A percentile compares a stretch with the other conserved stretches of the same genome.
Conservation (phyloP, 2,113 vertebrate genomes). For the Takifugu flavidus region DNA sequence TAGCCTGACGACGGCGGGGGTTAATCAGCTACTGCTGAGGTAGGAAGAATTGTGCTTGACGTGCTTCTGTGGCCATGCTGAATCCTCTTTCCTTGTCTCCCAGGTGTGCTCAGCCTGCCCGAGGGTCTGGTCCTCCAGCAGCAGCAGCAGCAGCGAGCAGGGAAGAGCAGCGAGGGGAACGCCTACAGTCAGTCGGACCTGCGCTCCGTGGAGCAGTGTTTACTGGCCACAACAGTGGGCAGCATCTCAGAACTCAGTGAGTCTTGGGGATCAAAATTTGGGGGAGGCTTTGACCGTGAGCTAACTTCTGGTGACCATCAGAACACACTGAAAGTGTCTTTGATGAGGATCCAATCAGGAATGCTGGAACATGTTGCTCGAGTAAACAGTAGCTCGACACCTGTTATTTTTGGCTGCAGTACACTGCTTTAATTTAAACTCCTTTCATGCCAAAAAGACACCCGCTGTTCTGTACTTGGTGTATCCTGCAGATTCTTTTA, state of each 20-base stretch:
- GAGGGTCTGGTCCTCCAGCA: conserved; percentile 90
- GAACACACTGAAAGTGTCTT: background rate
- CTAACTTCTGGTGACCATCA: background rate
- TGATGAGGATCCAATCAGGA: background rate
- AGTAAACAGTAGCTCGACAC: background rate
- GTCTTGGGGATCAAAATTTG: conserved; percentile 43
- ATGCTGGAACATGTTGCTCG: background rate
- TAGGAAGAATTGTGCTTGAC: conserved; percentile 32
- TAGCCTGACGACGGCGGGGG: too few species aligned
- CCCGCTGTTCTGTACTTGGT: background rate
- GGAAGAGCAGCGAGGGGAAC: conserved; percentile 83
- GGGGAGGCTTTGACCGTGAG: background rate
- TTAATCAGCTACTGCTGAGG: too few species aligned
- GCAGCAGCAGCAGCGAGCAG: conserved; percentile 83
- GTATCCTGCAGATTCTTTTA: conserved; percentile 15
- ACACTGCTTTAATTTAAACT: conserved; percentile 9
- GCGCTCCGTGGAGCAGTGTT: conserved; percentile 90
- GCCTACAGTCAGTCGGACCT: conserved; percentile 93
- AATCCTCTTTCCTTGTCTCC: conserved; percentile 6
- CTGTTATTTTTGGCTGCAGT: conserved; percentile 17
- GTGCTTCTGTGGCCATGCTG: background rate
- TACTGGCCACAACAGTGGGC: conserved; percentile 92
- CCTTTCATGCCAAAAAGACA: conserved; percentile 1
- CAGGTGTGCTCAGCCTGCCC: conserved; percentile 92
- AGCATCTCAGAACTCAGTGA: conserved; percentile 98